phyloP scores from a whole-genome alignment of 2,113 vertebrate genomes.

The Fulmarus glacialis region DNA sequence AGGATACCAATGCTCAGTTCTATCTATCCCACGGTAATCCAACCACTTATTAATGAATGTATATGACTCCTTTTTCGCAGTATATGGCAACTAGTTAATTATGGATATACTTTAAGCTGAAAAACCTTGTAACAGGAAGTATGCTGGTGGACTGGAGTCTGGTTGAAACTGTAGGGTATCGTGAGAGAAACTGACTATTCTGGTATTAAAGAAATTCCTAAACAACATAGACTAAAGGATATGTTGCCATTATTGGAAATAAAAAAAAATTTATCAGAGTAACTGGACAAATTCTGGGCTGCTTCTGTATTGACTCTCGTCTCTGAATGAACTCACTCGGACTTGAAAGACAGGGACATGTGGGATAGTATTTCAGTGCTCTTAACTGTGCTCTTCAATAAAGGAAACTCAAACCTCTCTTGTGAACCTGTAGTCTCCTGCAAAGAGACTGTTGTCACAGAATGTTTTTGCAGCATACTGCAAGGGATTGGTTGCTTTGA shows the following conservation, averaged over 20 bases:
- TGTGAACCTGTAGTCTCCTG: neutral
- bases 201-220: neutral
- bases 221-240: neutral
- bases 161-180: neutral
- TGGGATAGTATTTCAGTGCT: neutral
- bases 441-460: neutral
- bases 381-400: neutral
- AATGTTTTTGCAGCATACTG: neutral
- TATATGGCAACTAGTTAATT: neutral
- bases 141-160: neutral
- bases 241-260: neutral
- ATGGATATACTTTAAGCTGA: neutral
- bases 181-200: neutral
- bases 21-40: neutral
- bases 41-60: neutral
- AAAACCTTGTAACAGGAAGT: neutral
- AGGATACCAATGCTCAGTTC: neutral
- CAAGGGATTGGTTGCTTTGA: neutral
- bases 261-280: neutral
- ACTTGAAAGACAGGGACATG: neutral
- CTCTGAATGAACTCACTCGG: neutral
- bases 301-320: neutral
- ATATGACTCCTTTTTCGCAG: neutral
- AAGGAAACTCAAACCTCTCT: conserved; percentile 1
- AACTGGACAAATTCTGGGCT: neutral